Base-by-base conservation (phyloP, 2,888 invertebrate species). In the Drosophila suboccidentalis region DNA sequence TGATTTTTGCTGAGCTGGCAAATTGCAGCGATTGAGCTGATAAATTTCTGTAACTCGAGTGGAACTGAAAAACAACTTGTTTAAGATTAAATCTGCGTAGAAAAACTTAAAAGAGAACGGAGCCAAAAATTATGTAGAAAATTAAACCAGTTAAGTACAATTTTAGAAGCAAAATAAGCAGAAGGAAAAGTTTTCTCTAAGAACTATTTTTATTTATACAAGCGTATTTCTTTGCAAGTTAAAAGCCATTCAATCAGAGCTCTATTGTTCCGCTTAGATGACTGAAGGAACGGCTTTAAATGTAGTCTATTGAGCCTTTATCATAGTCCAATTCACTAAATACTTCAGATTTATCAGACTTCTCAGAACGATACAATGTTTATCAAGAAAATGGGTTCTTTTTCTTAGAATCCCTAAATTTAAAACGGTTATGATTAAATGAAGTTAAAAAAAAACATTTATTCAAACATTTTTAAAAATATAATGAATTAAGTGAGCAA, bases 11-110 rank as follows among this genome's bases (percentile, higher is more conserved):
- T 63, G 54, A 59, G 74, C 47, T 60, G 75, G 57, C 66, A 77
- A 77, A 77, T 78, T 77, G 71, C 79, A 39, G 63, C 65, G 60
- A 71, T 77, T 75, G 50, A 70, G 65, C 66, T 75, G 59, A 76
- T 78, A 78, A 69, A 78, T 78, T 60, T 62, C 29, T 55, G 70
- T 69, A 49, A 64, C 74, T 63, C 58, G 44, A 74, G 19, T 58
- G 64, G 55, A 59, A 68, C 61, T 39, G 51, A 19, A 39, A 17
- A 19, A 38, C 26, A 11, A 29, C 22, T 57, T 72, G 78, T 49
- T 73, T 59, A 43, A 43, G 44, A 55, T 62, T 43, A 29, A 22
- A 55, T 38, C 43, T 47, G 38, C 17, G 1, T 3, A 22, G 13
- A 29, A 41, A 51, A 10, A 63, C 26, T 57, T 13, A 47, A 41